Base-by-base conservation (phyloP, 1,140 invertebrate species). In the Zaprionus camerounensis region DNA sequence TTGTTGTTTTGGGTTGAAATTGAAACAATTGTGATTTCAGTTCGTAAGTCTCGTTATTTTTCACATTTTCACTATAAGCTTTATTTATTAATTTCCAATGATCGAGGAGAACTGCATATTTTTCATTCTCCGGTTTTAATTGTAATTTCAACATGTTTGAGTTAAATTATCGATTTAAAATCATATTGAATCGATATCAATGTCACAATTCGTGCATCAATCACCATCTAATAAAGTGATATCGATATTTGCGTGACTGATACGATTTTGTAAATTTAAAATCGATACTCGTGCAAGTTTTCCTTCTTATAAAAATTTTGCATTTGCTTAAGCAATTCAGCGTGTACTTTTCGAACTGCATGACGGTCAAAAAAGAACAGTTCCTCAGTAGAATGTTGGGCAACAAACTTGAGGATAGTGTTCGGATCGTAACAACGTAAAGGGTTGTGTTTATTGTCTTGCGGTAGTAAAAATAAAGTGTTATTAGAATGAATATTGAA, bases 81-180 rank as follows among this genome's bases (percentile, higher is more conserved):
- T 71, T 64, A 56, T 91, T 83, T 20, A 91, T 87, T 24, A 91
- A 59, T 64, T 78, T 56, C n/a, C 65, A 69, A 53, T 91, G 90
- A 28, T 92, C 66, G n/a, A 91, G 71, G 22, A 81, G 72, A 28
- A 91, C 5, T 0, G 82, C 82, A 7, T 41, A 49, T 44, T 68
- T 79, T 58, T 59, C n/a, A 2, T 62, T 38, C 12, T 53, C 20
- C 1, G 17, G 2, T 49, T 76, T 65, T 55, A 41, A 71, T 53
- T 59, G 24, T 20, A 91, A 26, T 63, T 75, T 78, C 17, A 76
- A 34, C 90, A 91, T 91, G 51, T 38, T 70, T 51, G 7, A 17
- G 13, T 17, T 41, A 13, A 26, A 22, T 20, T 58, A 62, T 53
- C 49, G 46, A 51, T 65, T 62, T 20, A 9, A 41, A 64, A 5